Conservation (phyloP, 1,140 invertebrate species). For the Eupeodes corollae region DNA sequence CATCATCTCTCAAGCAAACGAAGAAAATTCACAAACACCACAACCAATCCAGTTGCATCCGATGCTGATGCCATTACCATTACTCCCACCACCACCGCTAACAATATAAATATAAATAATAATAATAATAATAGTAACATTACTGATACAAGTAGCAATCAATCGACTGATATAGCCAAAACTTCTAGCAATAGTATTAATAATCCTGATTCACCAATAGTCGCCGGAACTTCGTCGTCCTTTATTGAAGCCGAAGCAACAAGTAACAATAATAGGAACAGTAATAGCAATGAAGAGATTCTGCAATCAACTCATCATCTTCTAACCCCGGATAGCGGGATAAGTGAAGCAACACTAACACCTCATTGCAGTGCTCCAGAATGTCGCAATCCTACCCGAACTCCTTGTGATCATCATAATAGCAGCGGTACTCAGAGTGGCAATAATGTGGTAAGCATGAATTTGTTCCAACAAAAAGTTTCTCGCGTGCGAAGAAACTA, state of each 20-base stretch:
- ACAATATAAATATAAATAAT: background rate
- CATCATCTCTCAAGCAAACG: too few species aligned
- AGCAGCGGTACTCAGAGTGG: background rate
- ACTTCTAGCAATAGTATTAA: background rate
- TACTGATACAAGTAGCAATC: background rate
- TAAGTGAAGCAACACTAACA: conserved; percentile 6
- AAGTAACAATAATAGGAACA: conserved; percentile 1
- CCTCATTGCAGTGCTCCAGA: background rate
- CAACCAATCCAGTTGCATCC: too few species aligned
- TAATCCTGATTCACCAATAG: background rate
- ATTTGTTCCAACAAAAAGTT: conserved; percentile 9
- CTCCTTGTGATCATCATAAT: background rate
- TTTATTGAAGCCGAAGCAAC: background rate
- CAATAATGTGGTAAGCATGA: background rate
- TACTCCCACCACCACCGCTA: background rate
- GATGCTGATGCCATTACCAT: background rate
- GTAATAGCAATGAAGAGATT: conserved; percentile 1
- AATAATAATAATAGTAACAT: conserved; percentile 4
- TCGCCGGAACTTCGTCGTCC: background rate
- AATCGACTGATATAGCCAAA: background rate
- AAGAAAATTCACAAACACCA: background rate
- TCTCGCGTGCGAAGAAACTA: conserved; percentile 11
- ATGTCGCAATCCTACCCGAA: conserved; percentile 2
- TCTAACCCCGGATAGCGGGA: conserved; percentile 12
- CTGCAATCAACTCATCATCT: background rate